A percentile compares a stretch with the other conserved stretches of the same genome.
These are phyloP conservation scores for Tursiops truncatus DNA, from an alignment of 2,113 vertebrate species.

Conservation along the genomic window DNA sequence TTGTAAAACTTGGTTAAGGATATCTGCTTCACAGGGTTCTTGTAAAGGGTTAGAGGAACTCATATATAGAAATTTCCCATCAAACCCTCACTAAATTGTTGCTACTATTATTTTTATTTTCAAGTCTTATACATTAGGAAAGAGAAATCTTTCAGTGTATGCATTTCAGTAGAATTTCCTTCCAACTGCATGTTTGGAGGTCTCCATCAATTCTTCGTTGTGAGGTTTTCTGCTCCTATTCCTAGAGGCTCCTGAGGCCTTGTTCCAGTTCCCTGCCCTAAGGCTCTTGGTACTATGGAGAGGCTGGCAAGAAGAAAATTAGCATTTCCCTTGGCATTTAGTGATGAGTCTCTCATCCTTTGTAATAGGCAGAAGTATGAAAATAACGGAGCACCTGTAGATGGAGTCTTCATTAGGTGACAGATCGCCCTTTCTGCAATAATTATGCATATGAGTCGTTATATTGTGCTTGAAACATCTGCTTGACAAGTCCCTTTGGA, in stretches of 20 bases:
- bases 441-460: background rate
- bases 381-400: constrained; percentile 6
- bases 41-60: background rate
- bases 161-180: background rate
- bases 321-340: background rate
- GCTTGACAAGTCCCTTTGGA: constrained; percentile 24
- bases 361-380: background rate
- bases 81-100: background rate
- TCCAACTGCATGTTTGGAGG: background rate
- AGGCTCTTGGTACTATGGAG: background rate
- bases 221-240: background rate
- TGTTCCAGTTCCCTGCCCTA: background rate
- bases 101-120: constrained; percentile 22
- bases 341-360: background rate
- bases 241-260: background rate
- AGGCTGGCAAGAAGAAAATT: background rate
- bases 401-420: background rate
- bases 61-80: background rate
- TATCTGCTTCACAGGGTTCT: background rate
- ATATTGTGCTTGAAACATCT: constrained; percentile 22
- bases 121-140: background rate
- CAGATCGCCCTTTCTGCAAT: constrained; percentile 4
- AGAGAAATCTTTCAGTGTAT: background rate
- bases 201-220: background rate
- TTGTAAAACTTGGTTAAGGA: background rate